Evolutionary conservation across 2,797 vertebrate genomes (phyloP).

Genomic region (Scolopax bukidnonensis): DNA sequence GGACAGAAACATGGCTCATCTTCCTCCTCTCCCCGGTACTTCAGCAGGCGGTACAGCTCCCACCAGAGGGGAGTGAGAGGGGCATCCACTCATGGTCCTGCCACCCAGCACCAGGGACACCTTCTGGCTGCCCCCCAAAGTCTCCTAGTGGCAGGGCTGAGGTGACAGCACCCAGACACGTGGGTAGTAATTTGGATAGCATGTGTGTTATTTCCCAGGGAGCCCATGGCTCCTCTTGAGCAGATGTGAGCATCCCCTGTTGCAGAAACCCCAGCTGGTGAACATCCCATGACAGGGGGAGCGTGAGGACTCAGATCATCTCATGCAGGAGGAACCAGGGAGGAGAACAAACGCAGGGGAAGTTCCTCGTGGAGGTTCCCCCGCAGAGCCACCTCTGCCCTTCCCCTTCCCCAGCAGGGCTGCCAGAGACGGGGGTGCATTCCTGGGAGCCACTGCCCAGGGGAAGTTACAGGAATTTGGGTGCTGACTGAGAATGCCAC

Average conservation of each 20-base stretch:
- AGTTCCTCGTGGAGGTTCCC: not conserved
- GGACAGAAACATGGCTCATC: not conserved
- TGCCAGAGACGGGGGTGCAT: not conserved
- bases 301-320: not conserved
- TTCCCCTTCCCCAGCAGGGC: not conserved
- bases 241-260: not conserved
- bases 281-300: not conserved
- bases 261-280: not conserved
- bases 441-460: not conserved
- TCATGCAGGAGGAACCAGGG: not conserved
- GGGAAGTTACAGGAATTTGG: constrained; percentile 18
- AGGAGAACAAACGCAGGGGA: not conserved
- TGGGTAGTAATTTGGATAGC: not conserved
- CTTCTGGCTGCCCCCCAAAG: not conserved
- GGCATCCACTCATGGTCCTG: fast-evolving
- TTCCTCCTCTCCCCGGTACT: not conserved
- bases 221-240: not conserved
- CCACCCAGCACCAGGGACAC: not conserved
- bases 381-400: not conserved
- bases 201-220: not conserved
- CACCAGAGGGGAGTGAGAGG: not conserved
- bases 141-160: not conserved
- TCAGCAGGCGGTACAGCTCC: not conserved
- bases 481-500: not conserved
- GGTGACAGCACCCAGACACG: not conserved